Base-by-base conservation (phyloP, 2,888 invertebrate species). In the Drosophila cracens region DNA sequence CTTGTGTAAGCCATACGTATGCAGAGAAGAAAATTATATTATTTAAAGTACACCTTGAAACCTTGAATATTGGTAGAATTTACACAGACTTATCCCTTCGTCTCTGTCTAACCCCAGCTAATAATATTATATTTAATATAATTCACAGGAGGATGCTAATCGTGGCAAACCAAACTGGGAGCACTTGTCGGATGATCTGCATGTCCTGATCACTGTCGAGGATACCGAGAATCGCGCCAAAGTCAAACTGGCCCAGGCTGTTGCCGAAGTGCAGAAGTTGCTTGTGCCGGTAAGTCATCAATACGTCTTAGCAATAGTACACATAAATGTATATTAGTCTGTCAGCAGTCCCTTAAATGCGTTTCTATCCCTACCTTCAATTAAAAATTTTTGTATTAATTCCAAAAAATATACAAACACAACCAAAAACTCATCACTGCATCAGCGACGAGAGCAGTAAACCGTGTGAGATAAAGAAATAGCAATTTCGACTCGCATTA, bases 101-200 rank as follows among this genome's bases (percentile, higher is more conserved):
- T 46, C 16, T 16, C 16, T 25, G 4, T 2, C 8, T 16, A 25
- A 7, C 1, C 7, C 7, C 21, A 7, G 16, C 0, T 21, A 46
- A 16, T 16, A 21, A 21, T 16, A 21, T 13, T 46, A 18, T 18
- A 49, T 29, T 29, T 29, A n/a, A 10, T 63, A 2, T 46, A 31
- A 7, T 49, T 81, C 73, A 52, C 94, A 99, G 99, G 99, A 99
- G 95, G 99, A 99, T 93, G 97, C 97, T 92, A 99, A 99, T 94
- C 96, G 99, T 93, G 99, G 99, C 85, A 99, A 99, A 94, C 99
- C 99, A 81, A 99, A 99, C 94, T 99, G 99, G 99, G 99, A 99
- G 94, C 99, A 99, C 93, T 94, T 99, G 93, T 98, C 98, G 89
- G 99, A 99, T 93, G 99, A 99, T 91, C 95, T 99, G 68, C 99